Conservation (phyloP, 2,888 invertebrate genomes). For the Megamerina dolium region DNA sequence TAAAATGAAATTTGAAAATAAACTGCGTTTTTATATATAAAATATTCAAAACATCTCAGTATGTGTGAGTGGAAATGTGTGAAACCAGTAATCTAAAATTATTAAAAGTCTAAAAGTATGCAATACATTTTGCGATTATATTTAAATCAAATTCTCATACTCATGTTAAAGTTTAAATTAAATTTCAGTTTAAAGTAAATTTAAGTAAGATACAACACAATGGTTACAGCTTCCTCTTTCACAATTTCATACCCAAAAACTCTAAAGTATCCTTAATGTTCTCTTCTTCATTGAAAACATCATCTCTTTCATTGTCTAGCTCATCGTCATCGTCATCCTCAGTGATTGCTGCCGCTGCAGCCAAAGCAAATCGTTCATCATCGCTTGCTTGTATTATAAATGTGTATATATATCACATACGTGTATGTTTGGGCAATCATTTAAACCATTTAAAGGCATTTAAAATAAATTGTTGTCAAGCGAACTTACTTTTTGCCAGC, state of each 20-base stretch:
- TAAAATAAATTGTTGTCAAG: no score
- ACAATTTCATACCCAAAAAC: slow-evolving; percentile 20
- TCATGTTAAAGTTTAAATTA: no score
- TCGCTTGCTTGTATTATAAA: neutral
- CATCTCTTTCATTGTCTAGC: slow-evolving; percentile 18
- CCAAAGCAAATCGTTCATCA: slow-evolving; percentile 23
- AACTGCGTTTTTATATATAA: no score
- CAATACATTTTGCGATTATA: no score
- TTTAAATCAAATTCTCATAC: no score
- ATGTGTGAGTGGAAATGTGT: no score
- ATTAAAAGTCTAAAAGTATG: no score
- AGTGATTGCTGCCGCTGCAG: slow-evolving; percentile 30
- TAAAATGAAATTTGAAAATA: no score
- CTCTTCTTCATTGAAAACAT: slow-evolving; percentile 20
- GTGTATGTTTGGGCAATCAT: neutral
- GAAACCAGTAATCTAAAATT: no score
- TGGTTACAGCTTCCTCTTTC: slow-evolving; percentile 19
- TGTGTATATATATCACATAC: neutral
- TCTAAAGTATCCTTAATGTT: slow-evolving; percentile 19
- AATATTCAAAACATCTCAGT: no score
- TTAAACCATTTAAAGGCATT: neutral
- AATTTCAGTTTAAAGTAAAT: no score
- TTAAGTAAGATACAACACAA: no score
- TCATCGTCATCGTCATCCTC: slow-evolving; percentile 25
- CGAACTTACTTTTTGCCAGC: slow-evolving; percentile 39